A percentile compares a stretch with the other conserved stretches of the same genome.
These are phyloP conservation scores for Notodonta ziczac DNA, from an alignment of 2,888 invertebrate genomes.

Conservation along the genomic window DNA sequence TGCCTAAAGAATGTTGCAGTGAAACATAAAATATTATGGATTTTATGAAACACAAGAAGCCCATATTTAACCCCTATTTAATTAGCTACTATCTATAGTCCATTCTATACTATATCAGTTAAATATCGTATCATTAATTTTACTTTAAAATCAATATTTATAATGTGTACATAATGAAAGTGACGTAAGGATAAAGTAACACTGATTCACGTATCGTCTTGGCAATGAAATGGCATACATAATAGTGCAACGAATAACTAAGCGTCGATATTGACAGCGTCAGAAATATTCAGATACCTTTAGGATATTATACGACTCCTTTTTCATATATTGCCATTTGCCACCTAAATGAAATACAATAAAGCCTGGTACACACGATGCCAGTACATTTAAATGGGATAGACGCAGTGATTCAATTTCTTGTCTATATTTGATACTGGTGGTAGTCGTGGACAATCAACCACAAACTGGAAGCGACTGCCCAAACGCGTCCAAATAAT, in stretches of 20 bases:
- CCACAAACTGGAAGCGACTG: too few relatives aligned
- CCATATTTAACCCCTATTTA: constrained; percentile 74
- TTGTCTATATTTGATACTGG: too few relatives aligned
- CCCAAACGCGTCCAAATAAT: too few relatives aligned
- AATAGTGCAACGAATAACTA: neutral
- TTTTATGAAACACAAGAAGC: constrained; percentile 58
- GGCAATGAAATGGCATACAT: constrained; percentile 1
- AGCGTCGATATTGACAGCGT: neutral
- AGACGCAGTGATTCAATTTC: too few relatives aligned
- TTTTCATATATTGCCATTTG: constrained; percentile 10
- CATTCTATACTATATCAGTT: constrained; percentile 73
- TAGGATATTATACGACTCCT: neutral
- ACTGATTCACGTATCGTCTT: constrained; percentile 17
- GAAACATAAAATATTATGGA: constrained; percentile 29
- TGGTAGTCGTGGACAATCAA: too few relatives aligned
- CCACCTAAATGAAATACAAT: neutral
- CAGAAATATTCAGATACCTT: neutral
- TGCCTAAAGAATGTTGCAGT: constrained; percentile 42
- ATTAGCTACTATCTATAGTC: constrained; percentile 76
- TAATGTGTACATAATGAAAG: constrained; percentile 32
- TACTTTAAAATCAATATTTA: constrained; percentile 39
- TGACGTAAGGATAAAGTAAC: constrained; percentile 34
- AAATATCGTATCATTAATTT: constrained; percentile 60
- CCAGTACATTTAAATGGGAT: too few relatives aligned
- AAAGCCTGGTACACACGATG: too few relatives aligned